Base-by-base conservation (phyloP, 2,888 invertebrate species). In the Diarsia rubi region DNA sequence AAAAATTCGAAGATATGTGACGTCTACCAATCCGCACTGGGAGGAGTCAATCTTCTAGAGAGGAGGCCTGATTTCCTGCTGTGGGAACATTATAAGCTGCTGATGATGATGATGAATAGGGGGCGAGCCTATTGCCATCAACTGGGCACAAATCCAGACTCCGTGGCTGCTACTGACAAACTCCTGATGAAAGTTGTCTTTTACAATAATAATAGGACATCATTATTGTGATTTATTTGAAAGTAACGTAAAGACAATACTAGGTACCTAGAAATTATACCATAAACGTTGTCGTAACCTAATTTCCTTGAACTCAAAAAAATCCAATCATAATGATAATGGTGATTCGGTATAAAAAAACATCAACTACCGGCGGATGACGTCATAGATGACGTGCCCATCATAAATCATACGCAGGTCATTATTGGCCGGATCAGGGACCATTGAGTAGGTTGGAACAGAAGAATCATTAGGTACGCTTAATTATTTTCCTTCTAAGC, bases 321-420 rank as follows among this genome's bases (percentile, higher is more conserved):
- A 31, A 27, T 37, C 31, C 12, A 57, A 72, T 57, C 59, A 75
- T 84, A 81, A 76, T 81, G 82, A 73, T 76, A 81, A 64, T 79
- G 64, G 60, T 76, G 69, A 47, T 73, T 69, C 31, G 24, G 47
- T 67, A 57, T 76, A 81, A 82, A 83, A 42, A 82, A 81, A 76
- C 68, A 64, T 49, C 21, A 62, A 84, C 63, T 76, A 69, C 69
- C 67, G 60, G 3, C 65, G 69, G 72, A 84, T 81, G 85, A 84
- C 85, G 82, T 77, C 84, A 82, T n/a, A n/a, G 27, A 69, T 72
- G 82, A 81, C 76, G 80, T 24, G 66, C 44, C 71, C 2, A 64
- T 73, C 66, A 82, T 82, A 73, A 82, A 82, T 82, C 82, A 82
- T 52, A 65, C 76, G 74, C 63, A 73, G 69, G 49, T 72, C 72